phyloP scores from a whole-genome alignment of 2,113 vertebrate genomes.

The Sula dactylatra region DNA sequence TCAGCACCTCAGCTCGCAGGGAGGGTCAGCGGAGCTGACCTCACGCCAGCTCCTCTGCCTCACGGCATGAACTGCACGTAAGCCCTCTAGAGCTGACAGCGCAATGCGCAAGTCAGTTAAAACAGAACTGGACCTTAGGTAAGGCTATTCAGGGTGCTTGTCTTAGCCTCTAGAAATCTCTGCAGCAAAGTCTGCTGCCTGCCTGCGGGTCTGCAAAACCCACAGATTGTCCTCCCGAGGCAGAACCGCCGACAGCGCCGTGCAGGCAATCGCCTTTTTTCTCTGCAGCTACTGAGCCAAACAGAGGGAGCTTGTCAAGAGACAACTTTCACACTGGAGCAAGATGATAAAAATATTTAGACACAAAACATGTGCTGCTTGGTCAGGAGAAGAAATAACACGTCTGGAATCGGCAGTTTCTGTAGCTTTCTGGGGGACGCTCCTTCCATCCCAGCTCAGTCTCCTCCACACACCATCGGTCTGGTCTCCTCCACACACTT shows the following conservation, averaged over 20 bases:
- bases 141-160: not conserved
- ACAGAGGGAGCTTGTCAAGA: not conserved
- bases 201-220: not conserved
- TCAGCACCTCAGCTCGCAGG: not conserved
- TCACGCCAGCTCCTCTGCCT: fast-evolving
- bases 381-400: not conserved
- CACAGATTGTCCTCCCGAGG: not conserved
- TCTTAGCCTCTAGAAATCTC: not conserved
- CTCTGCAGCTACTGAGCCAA: not conserved
- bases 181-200: not conserved
- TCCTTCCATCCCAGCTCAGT: not conserved
- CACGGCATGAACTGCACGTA: fast-evolving
- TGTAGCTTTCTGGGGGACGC: not conserved
- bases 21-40: not conserved
- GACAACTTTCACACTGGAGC: not conserved
- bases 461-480: not conserved
- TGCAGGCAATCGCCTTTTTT: not conserved
- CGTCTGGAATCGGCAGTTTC: not conserved
- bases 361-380: slow-evolving; percentile 18
- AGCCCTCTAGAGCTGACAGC: not conserved
- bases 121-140: fast-evolving
- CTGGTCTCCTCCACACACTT: not conserved
- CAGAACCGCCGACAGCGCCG: not conserved
- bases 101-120: fast-evolving
- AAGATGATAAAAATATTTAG: not conserved